Conservation (phyloP, 2,797 vertebrate species). For the Emys orbicularis region DNA sequence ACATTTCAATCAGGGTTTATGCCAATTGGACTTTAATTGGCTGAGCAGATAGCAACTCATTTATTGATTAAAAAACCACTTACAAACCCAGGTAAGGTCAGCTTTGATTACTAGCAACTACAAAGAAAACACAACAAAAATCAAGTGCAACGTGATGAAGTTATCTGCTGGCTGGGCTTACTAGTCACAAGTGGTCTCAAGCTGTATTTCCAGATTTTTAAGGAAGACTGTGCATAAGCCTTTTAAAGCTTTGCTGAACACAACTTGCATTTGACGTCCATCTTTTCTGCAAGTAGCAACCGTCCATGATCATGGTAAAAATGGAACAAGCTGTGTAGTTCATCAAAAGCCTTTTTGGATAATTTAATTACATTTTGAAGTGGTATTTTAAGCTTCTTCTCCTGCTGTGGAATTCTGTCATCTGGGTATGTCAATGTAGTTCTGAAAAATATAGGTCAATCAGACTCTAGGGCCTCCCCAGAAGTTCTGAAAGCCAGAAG, state of each 20-base stretch:
- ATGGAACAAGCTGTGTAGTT: background rate
- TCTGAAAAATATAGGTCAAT: background rate
- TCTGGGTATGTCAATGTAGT: background rate
- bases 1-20: background rate
- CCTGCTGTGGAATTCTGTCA: background rate
- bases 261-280: background rate
- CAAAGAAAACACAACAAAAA: constrained; percentile 32
- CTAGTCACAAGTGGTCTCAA: background rate
- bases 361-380: background rate
- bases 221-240: background rate
- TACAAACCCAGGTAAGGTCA: constrained; percentile 41
- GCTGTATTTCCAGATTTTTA: background rate
- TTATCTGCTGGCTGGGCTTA: constrained; percentile 45
- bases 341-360: background rate
- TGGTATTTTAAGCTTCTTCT: constrained; percentile 34
- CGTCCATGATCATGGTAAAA: background rate
- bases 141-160: background rate
- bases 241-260: background rate
- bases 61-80: background rate
- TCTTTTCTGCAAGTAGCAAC: background rate
- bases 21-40: background rate
- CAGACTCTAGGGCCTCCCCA: background rate
- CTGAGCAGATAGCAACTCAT: constrained; percentile 5
- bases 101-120: constrained; percentile 43
- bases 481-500: constrained; percentile 44